Evolutionary conservation across 2,113 vertebrate species (phyloP).

Genomic region (Sigmodon hispidus): DNA sequence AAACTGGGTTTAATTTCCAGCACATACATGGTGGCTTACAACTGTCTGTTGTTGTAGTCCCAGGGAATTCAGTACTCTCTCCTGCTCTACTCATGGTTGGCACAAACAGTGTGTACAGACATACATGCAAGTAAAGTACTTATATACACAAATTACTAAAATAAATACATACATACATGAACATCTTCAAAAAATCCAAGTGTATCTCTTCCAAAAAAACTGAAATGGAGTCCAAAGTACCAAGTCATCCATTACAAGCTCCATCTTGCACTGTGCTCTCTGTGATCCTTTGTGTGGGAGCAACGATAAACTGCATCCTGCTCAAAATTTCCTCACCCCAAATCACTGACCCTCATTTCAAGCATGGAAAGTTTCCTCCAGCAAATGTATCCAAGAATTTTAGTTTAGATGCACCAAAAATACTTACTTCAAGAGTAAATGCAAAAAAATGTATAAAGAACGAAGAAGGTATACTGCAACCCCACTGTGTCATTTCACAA

Average conservation of each 20-base stretch:
- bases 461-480: constrained; percentile 13
- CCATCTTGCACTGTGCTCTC: background rate
- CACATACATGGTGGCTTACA: background rate
- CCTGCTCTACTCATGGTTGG: background rate
- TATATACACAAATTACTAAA: background rate
- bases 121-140: background rate
- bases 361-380: background rate
- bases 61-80: background rate
- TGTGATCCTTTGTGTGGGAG: background rate
- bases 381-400: background rate
- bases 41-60: background rate
- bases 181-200: background rate
- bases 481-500: background rate
- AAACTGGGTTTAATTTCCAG: background rate
- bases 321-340: too few species aligned
- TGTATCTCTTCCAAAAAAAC: background rate
- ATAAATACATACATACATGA: background rate
- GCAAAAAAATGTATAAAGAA: background rate
- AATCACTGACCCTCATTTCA: background rate
- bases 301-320: background rate
- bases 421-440: constrained; percentile 79
- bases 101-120: too few species aligned
- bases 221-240: background rate
- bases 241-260: background rate
- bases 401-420: constrained; percentile 74